Base-by-base conservation (phyloP, 2,888 invertebrate species). In the Oxycera nigricornis region DNA sequence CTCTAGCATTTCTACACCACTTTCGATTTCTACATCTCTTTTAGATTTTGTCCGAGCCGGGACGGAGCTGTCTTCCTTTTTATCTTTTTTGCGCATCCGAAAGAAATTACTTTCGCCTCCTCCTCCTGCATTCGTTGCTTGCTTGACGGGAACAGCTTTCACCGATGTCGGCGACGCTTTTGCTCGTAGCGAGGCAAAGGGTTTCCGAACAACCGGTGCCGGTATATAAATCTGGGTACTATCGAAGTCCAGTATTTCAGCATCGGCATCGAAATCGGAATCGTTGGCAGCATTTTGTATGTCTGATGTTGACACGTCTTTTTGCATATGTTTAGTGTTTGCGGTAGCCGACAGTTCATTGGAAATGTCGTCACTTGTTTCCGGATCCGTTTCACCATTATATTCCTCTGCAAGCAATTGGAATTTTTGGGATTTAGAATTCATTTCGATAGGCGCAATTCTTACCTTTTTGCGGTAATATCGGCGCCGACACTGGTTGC, bases 1-100 rank as follows among this genome's bases (percentile, higher is more conserved):
- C 77, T 85, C 85, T n/a, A 82, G 78, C 80, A 85, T 82, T 78
- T 85, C 85, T 0, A 85, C 83, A 0, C 84, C 85, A 0, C 85
- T 85, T 73, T 85, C 85, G 4, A 85, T 84, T 79, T 77, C 77
- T 14, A 84, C 82, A 20, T 83, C 80, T 72, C 83, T 82, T 74
- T 82, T 46, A 17, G 20, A 46, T n/a, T 74, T 52, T 4, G 6
- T 73, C 17, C 61, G 62, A 17, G 2, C 73, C 46, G 24, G 4
- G 9, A 35, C 3, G 22, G 26, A 28, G n/a, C 2, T 9, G 59
- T 28, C 80, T 79, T 1, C 78, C 1, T 73, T 74, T 24, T 68
- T 35, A 17, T 79, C 78, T 68, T 79, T 79, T 77, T 80, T 77
- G n/a, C 82, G 79, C 76, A 81, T 77, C 22, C 83, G 80, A 39